These are phyloP conservation scores for Caenorhabditis drosophilae DNA, from an alignment of 2,888 invertebrate species.

Conservation along the genomic window DNA sequence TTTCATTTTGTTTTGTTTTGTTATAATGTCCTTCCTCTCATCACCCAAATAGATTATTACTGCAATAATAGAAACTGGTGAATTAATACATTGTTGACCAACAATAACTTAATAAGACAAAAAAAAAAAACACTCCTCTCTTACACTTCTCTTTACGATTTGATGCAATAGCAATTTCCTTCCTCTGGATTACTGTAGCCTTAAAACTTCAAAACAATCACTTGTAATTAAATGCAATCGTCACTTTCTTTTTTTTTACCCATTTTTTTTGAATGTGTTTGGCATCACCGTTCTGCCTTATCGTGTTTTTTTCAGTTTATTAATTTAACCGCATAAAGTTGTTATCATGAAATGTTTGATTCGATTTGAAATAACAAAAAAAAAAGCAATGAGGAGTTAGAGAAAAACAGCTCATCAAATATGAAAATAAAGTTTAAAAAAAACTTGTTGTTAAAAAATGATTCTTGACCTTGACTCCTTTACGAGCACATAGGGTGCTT, in stretches of 20 bases:
- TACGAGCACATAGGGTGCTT: too few relatives aligned
- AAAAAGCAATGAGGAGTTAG: too few relatives aligned
- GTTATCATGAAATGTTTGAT: not conserved
- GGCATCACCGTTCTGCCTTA: constrained; percentile 10
- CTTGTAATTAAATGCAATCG: not conserved
- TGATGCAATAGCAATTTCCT: constrained; percentile 31
- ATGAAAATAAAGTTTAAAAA: too few relatives aligned
- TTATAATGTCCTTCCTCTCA: not conserved
- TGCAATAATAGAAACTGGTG: constrained; percentile 44
- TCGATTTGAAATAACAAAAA: too few relatives aligned
- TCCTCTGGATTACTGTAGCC: too few relatives aligned
- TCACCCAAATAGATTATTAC: not conserved
- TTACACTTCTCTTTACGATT: constrained; percentile 10
- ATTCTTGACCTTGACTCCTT: too few relatives aligned
- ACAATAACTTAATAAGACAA: too few relatives aligned
- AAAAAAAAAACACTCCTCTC: too few relatives aligned
- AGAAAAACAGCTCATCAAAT: too few relatives aligned
- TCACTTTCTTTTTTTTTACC: constrained; percentile 8
- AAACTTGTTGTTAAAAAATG: too few relatives aligned
- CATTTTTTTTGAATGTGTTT: not conserved
- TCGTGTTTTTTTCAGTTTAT: not conserved
- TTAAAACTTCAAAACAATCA: not conserved
- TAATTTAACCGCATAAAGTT: not conserved
- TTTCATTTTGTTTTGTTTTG: not conserved
- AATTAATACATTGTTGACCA: constrained; percentile 7